These are phyloP conservation scores for Antechinus stuartii DNA, from an alignment of 2,113 vertebrate genomes.

Conservation along the genomic window DNA sequence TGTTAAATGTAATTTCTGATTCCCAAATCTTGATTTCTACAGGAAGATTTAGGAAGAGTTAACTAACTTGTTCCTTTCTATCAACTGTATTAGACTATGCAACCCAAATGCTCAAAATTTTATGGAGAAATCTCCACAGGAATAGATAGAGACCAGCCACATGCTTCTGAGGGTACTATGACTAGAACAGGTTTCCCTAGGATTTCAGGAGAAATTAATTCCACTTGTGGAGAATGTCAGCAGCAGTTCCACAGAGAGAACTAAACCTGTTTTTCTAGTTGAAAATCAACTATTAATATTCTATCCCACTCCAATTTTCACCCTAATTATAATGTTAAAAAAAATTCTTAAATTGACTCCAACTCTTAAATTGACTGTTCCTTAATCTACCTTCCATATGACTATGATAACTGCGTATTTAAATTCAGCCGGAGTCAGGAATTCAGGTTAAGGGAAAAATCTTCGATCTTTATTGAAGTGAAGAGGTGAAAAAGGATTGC, in stretches of 20 bases:
- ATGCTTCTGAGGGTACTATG: neutral
- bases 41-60: neutral
- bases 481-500: too few species aligned
- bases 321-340: neutral
- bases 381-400: neutral
- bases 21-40: neutral
- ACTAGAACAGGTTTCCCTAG: neutral
- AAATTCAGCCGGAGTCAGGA: too few species aligned
- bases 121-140: too few species aligned
- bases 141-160: neutral
- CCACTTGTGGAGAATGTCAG: neutral
- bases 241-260: neutral
- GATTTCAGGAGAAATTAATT: neutral
- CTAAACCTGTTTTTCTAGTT: neutral
- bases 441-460: too few species aligned
- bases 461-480: too few species aligned
- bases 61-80: neutral
- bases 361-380: neutral
- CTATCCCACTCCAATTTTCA: neutral
- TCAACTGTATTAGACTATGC: neutral
- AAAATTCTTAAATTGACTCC: neutral
- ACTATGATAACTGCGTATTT: too few species aligned
- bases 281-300: neutral
- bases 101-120: neutral
- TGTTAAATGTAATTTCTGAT: neutral